phyloP scores from a whole-genome alignment of 2,113 vertebrate species.

The Vulpes lagopus region DNA sequence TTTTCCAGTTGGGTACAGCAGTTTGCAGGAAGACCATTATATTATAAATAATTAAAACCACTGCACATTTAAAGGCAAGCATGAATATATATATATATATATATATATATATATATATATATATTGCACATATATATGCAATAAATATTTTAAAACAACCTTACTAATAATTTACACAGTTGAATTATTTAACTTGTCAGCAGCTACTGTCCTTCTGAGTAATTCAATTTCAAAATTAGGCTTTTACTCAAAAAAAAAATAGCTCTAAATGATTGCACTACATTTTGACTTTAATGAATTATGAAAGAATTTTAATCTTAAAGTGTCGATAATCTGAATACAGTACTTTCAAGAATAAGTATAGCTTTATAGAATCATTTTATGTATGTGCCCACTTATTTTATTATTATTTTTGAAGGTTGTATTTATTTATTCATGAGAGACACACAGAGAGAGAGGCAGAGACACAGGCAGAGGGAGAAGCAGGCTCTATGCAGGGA shows the following conservation, averaged over 20 bases:
- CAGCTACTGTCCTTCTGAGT: not conserved
- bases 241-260: not conserved
- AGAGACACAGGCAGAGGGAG: too few species aligned
- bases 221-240: conserved; percentile 3
- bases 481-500: too few species aligned
- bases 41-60: not conserved
- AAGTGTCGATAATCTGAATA: not conserved
- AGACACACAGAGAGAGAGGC: too few species aligned
- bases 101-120: not conserved
- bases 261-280: not conserved
- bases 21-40: not conserved
- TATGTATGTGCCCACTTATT: not conserved
- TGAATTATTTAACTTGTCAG: not conserved
- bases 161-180: not conserved
- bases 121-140: not conserved
- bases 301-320: conserved; percentile 34
- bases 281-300: not conserved
- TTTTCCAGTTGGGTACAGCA: not conserved
- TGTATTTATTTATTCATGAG: too few species aligned
- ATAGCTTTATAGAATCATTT: not conserved
- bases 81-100: not conserved
- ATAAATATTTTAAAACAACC: conserved; percentile 14
- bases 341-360: not conserved
- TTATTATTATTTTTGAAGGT: not conserved
- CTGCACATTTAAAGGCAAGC: not conserved